Conservation (phyloP, 1,140 invertebrate genomes). For the Hyles euphorbiae region DNA sequence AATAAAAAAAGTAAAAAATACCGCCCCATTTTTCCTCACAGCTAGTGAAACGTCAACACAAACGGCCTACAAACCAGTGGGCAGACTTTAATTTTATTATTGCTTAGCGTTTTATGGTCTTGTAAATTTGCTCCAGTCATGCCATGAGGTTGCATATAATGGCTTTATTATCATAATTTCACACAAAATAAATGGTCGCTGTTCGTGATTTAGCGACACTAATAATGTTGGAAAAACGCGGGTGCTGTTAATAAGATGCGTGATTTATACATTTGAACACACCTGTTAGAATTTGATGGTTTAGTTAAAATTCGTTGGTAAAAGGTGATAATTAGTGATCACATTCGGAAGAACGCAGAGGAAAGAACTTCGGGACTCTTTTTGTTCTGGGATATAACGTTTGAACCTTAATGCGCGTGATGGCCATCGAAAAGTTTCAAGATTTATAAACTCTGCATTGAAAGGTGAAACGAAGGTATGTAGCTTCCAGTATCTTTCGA, state of each 20-base stretch:
- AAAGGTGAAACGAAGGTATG: too few relatives aligned
- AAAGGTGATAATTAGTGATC: too few relatives aligned
- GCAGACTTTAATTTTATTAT: slow-evolving; percentile 24
- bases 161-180: slow-evolving; percentile 44
- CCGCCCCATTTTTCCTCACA: too few relatives aligned
- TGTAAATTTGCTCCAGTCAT: slow-evolving; percentile 35
- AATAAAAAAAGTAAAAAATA: too few relatives aligned
- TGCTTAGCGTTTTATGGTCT: slow-evolving; percentile 22
- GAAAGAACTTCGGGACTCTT: too few relatives aligned
- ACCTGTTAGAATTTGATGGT: neutral
- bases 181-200: slow-evolving; percentile 35
- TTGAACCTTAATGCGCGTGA: too few relatives aligned
- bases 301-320: too few relatives aligned
- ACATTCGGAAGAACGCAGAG: too few relatives aligned
- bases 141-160: slow-evolving; percentile 45
- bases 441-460: too few relatives aligned
- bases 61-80: neutral
- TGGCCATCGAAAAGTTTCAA: too few relatives aligned
- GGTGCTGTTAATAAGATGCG: slow-evolving; percentile 1
- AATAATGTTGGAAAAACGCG: slow-evolving; percentile 28
- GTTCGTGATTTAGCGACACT: slow-evolving; percentile 35
- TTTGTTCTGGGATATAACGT: too few relatives aligned
- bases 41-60: neutral
- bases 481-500: too few relatives aligned
- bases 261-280: slow-evolving; percentile 6